A percentile compares a stretch with the other conserved stretches of the same genome.
Conservation (phyloP, 1,140 invertebrate genomes). For the Drosophila suzukii region DNA sequence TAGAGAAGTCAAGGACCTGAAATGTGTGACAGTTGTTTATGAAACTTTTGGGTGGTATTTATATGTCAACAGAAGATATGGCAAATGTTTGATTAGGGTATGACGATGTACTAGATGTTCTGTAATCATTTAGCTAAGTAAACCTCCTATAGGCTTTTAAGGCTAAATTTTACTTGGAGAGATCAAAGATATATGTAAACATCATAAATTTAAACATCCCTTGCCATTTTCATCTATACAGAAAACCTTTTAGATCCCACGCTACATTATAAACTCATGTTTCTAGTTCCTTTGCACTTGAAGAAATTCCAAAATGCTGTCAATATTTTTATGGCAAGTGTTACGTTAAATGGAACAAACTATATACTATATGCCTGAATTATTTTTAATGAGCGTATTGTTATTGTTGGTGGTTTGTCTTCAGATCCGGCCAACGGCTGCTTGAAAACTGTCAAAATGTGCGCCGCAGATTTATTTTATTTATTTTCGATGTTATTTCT, state of each 20-base stretch:
- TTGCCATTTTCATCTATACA: neutral
- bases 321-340: conserved; percentile 25
- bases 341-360: conserved; percentile 35
- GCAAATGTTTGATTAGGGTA: neutral
- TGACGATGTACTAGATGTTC: neutral
- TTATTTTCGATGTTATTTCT: conserved; percentile 76
- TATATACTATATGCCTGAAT: conserved; percentile 24
- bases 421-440: conserved; percentile 56
- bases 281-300: conserved; percentile 11
- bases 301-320: conserved; percentile 31
- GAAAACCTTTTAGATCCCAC: neutral
- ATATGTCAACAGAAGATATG: conserved; percentile 7
- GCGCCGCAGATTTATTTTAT: conserved; percentile 71
- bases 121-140: neutral
- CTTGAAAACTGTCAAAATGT: conserved; percentile 71
- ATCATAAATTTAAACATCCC: neutral
- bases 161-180: neutral
- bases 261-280: conserved; percentile 1
- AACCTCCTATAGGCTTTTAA: neutral
- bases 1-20: conserved; percentile 48
- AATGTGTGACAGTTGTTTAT: conserved; percentile 52
- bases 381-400: conserved; percentile 46
- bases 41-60: conserved; percentile 30
- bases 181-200: neutral
- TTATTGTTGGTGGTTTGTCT: conserved; percentile 34